Conservation (phyloP, 2,888 invertebrate species). For the Serrognathus titanus region DNA sequence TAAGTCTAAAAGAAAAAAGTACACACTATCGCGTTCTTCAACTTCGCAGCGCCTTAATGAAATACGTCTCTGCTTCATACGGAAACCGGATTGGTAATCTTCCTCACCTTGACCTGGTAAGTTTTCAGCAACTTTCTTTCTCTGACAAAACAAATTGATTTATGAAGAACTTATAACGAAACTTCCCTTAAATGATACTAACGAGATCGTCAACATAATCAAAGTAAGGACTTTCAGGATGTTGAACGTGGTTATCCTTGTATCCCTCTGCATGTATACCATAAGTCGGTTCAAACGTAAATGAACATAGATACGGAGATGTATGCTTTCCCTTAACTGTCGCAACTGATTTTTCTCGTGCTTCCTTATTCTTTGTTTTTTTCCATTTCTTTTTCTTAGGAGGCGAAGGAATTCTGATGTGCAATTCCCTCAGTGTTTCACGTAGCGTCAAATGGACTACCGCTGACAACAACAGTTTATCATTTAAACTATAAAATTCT, state of each 20-base stretch:
- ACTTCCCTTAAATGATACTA: conserved; percentile 3
- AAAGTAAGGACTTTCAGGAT: conserved; percentile 42
- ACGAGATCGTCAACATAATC: conserved; percentile 34
- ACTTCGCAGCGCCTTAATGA: neutral
- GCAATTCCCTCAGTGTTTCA: conserved; percentile 43
- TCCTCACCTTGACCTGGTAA: neutral
- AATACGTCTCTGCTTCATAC: neutral
- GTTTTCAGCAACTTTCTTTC: neutral
- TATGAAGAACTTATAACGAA: too few species aligned
- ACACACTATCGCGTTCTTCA: neutral
- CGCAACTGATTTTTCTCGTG: conserved; percentile 20
- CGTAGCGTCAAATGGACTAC: conserved; percentile 44
- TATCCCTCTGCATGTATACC: conserved; percentile 35
- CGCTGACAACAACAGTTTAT: conserved; percentile 43
- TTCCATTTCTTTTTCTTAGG: conserved; percentile 18
- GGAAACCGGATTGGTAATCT: neutral
- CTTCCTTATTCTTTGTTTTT: conserved; percentile 8
- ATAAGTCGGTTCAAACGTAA: conserved; percentile 26
- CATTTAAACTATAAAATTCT: conserved; percentile 40
- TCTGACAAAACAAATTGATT: neutral
- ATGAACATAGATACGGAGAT: conserved; percentile 42
- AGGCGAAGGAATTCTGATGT: conserved; percentile 47
- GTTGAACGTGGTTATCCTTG: conserved; percentile 35
- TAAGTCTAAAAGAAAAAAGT: neutral
- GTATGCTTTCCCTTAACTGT: too few species aligned